Evolutionary conservation across 2,797 vertebrate species (phyloP), one percentile per base, ranked within the genome.

Genomic region (Novumbra hubbsi): DNA sequence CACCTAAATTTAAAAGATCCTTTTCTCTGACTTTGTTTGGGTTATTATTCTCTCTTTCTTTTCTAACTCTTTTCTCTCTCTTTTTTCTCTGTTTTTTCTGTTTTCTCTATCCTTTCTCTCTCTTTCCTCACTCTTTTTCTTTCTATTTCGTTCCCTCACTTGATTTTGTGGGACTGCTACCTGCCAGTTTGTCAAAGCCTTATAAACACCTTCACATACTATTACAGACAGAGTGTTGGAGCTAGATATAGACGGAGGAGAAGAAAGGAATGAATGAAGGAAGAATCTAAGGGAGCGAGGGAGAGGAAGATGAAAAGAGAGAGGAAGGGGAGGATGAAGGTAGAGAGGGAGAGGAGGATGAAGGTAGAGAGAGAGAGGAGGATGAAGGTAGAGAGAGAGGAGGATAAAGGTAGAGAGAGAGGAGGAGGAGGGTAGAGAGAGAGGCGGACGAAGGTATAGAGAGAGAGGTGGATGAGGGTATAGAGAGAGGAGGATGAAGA

Each of bases 291-390:
- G 6, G 11, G 28, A 32, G 68, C 8, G 27, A 21, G n/a, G 41
- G 45, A 70, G 68, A 70, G 28, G 3, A n/a, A n/a, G 16, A 2
- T 2, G 5, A 34, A 34, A 30, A 34, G 28, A 34, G 21, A 28
- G 7, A 2, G 24, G n/a, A 27, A 28, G 66, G 55, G 72, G 32
- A 38, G 24, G 50, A 67, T 63, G 65, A 32, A 60, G 63, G 67
- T 30, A 71, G 62, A 68, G 73, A 5, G 5, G 32, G 32, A 72
- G 77, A 83, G 80, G 80, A 77, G 81, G 77, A 72, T 73, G 81
- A 79, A 70, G 79, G 76, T 74, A 60, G 66, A 69, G 75, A 62
- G 72, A 71, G 73, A 77, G 81, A 72, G 81, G 75, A 67, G 70
- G 49, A 63, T 52, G 50, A 57, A 48, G 71, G 50, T 49, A 74